These are phyloP conservation scores for Caracal caracal DNA, from an alignment of 2,113 vertebrate species.

Conservation along the genomic window DNA sequence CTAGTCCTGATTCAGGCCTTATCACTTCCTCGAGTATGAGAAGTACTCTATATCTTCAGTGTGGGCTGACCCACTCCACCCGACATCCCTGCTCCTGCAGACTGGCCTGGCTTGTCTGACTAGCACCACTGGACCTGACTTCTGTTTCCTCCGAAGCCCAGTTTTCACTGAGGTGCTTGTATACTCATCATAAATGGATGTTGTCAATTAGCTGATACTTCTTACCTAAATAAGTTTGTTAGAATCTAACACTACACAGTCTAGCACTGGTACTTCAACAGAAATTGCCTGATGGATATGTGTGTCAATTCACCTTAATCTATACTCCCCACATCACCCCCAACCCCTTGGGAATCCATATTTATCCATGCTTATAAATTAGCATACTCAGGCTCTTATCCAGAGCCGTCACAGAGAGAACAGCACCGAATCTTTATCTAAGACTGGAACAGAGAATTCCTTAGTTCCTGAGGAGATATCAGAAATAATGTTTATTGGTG, in stretches of 20 bases:
- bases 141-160: not conserved
- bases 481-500: not conserved
- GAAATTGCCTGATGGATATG: not conserved
- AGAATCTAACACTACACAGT: not conserved
- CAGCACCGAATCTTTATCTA: not conserved
- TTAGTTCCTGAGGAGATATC: not conserved
- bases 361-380: not conserved
- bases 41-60: not conserved
- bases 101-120: not conserved
- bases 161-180: not conserved
- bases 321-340: not conserved
- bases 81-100: not conserved
- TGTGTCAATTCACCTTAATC: not conserved
- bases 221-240: not conserved
- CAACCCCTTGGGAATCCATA: not conserved
- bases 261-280: not conserved
- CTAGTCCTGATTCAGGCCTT: not conserved
- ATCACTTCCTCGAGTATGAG: not conserved
- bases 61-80: accelerated
- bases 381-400: not conserved
- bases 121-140: not conserved
- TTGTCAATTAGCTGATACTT: not conserved
- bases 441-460: not conserved
- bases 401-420: not conserved
- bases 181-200: not conserved